These are phyloP conservation scores for Syrrhaptes paradoxus DNA, from an alignment of 2,113 vertebrate genomes.

Conservation along the genomic window DNA sequence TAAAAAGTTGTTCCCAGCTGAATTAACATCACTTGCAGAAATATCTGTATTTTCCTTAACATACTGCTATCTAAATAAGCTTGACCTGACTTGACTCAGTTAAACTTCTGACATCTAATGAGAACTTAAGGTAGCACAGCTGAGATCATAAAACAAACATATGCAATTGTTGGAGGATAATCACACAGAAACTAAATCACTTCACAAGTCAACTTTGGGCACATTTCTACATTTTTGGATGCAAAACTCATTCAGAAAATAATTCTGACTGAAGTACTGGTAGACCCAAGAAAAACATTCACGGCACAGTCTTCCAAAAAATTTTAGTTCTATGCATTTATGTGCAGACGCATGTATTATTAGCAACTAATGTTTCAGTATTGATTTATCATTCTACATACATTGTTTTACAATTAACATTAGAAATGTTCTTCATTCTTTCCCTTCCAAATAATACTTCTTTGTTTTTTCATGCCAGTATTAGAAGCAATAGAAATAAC, in stretches of 20 bases:
- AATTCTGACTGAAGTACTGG: slow-evolving; percentile 25
- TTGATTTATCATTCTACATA: neutral
- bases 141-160: slow-evolving; percentile 47
- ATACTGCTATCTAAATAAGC: slow-evolving; percentile 10
- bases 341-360: neutral
- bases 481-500: neutral
- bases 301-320: neutral
- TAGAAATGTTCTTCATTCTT: neutral
- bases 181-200: slow-evolving; percentile 42
- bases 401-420: neutral
- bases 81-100: slow-evolving; percentile 40
- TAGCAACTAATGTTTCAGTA: neutral
- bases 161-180: slow-evolving; percentile 43
- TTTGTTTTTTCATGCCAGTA: neutral
- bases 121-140: slow-evolving; percentile 46
- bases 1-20: neutral
- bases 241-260: slow-evolving; percentile 61
- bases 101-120: slow-evolving; percentile 42
- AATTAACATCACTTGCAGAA: neutral
- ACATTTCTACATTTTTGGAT: slow-evolving; percentile 48
- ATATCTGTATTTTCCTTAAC: neutral
- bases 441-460: neutral
- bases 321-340: neutral
- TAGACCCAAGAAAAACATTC: slow-evolving; percentile 46
- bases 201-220: slow-evolving; percentile 34